Percentiles rank a stretch among this genome's conserved stretches.
Conservation (phyloP, 1,140 invertebrate genomes). For the Drosophila saltans region DNA sequence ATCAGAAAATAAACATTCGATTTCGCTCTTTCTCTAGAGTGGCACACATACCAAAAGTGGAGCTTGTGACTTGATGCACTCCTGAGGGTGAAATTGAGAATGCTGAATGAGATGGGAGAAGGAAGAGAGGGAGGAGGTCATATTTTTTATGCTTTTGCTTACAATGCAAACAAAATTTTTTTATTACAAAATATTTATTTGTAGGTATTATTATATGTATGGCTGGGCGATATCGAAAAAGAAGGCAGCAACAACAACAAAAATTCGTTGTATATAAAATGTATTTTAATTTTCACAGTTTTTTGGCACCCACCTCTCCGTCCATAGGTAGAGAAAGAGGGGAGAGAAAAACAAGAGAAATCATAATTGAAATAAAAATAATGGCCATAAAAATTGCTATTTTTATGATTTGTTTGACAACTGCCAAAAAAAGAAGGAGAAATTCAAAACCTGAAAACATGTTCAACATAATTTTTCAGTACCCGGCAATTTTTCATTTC, state of each 20-base stretch:
- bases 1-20: constrained; percentile 76
- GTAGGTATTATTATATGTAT: constrained; percentile 46
- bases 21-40: constrained; percentile 33
- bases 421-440: constrained; percentile 24
- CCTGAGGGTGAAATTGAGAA: no score
- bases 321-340: no score
- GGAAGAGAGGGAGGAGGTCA: not conserved
- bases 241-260: not conserved
- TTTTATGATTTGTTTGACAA: constrained; percentile 78
- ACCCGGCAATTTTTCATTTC: constrained; percentile 51
- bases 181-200: constrained; percentile 71
- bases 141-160: constrained; percentile 66
- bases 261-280: constrained; percentile 22
- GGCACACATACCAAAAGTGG: constrained; percentile 8
- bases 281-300: constrained; percentile 65
- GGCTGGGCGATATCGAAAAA: constrained; percentile 25
- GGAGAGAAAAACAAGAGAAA: not conserved
- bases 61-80: not conserved
- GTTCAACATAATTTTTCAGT: constrained; percentile 14
- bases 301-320: no score
- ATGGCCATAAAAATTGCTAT: constrained; percentile 47
- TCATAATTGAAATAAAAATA: constrained; percentile 75
- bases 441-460: constrained; percentile 11
- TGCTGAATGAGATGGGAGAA: constrained; percentile 11
- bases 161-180: constrained; percentile 68